These are phyloP conservation scores for Drosophila bifasciata DNA, from an alignment of 1,140 invertebrate genomes.

Conservation along the genomic window DNA sequence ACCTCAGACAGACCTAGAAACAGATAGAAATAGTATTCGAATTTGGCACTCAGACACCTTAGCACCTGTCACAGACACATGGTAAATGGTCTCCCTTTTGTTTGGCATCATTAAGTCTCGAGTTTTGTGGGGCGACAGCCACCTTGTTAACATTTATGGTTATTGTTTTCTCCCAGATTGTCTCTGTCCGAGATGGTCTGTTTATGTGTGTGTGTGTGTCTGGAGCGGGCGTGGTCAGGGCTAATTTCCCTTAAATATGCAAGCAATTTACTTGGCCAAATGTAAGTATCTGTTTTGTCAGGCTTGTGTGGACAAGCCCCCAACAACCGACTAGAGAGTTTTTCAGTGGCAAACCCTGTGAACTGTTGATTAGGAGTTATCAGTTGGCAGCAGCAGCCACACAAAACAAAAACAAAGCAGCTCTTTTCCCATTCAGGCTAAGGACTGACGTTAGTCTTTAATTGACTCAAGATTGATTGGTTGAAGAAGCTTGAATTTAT, in stretches of 20 bases:
- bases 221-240: conserved; percentile 41
- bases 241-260: conserved; percentile 52
- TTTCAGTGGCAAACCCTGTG: too few relatives aligned
- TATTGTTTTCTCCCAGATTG: conserved; percentile 63
- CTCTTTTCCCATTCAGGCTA: too few relatives aligned
- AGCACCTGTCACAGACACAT: conserved; percentile 68
- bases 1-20: not conserved
- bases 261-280: conserved; percentile 45
- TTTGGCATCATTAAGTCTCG: conserved; percentile 76
- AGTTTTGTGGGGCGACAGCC: conserved; percentile 44
- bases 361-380: too few relatives aligned
- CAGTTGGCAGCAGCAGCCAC: too few relatives aligned
- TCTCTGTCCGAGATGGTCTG: conserved; percentile 17
- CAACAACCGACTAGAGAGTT: too few relatives aligned
- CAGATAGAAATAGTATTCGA: conserved; percentile 35
- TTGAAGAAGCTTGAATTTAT: too few relatives aligned
- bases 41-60: conserved; percentile 59
- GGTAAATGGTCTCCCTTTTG: conserved; percentile 43
- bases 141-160: conserved; percentile 79
- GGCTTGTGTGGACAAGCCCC: not conserved
- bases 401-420: too few relatives aligned
- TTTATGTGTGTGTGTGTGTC: conserved; percentile 12
- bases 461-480: too few relatives aligned
- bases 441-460: too few relatives aligned
- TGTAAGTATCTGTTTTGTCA: conserved; percentile 13